Evolutionary conservation across 2,113 vertebrate species (phyloP), one percentile per base, ranked within the genome.

Genomic region (Menidia beryllina): DNA sequence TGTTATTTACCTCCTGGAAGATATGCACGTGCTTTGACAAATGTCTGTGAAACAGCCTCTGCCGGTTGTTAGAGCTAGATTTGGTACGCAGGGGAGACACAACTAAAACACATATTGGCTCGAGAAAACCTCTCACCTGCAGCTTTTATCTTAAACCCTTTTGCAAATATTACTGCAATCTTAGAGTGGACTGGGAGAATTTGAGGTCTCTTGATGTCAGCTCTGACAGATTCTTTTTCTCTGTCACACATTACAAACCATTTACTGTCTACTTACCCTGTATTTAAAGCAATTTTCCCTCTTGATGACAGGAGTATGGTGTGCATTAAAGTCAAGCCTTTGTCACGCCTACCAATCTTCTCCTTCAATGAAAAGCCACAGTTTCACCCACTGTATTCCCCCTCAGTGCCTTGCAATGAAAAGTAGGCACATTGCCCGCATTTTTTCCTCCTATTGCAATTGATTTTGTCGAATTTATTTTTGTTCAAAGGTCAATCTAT

Each of bases 251-350:
- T 85, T 91, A 82, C 77, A 80, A 86, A 73, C 82, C 85, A 89
- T 89, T 91, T 88, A 88, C 86, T 82, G 72, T 86, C 87, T 88
- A 89, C 86, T 89, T 89, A 88, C 80, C 84, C 88, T 84, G 87
- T 91, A 91, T 92, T 91, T 91, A 93, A 87, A 75, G 88, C 87
- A 91, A 90, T 89, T 89, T 90, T 84, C 72, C 72, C 43, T 68
- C 72, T 60, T 74, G 81, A 82, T 59, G 70, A 67, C 66, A 78
- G 78, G 67, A 81, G 83, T 84, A 77, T 85, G 72, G 82, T 72
- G 47, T 76, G 79, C 86, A 90, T 88, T 89, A 89, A 86, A 88
- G 83, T 89, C 84, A 85, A 87, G 75, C 79, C 82, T 74, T 64
- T 84, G 74, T 83, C 77, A 68, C 71, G 81, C 67, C 74, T 69